Conservation (phyloP, 1,140 invertebrate species). For the Glossosoma conforme region DNA sequence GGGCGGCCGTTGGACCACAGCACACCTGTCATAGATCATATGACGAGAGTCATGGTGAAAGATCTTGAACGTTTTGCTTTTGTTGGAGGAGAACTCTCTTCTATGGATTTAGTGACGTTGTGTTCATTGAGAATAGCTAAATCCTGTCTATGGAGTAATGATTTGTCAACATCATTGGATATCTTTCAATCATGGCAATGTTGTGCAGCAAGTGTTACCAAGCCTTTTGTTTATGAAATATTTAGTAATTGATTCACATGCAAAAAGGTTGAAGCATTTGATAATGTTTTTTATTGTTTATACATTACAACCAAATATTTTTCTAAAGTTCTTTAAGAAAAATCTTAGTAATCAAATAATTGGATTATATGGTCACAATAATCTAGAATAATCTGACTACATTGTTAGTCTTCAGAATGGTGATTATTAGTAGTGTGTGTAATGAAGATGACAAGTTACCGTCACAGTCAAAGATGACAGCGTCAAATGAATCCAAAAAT, state of each 20-base stretch:
- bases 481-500: constrained; percentile 30
- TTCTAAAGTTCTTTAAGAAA: background rate
- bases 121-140: background rate
- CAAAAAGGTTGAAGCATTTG: background rate
- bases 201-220: too few species aligned
- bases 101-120: background rate
- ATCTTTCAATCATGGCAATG: too few species aligned
- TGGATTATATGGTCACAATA: background rate
- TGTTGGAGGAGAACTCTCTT: background rate
- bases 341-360: background rate
- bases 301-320: background rate
- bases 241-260: too few species aligned
- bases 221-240: too few species aligned
- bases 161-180: too few species aligned
- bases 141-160: background rate
- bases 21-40: constrained; percentile 26
- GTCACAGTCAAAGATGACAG: constrained; percentile 33
- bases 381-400: background rate
- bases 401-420: too few species aligned
- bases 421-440: background rate
- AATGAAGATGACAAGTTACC: constrained; percentile 26
- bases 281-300: background rate
- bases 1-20: constrained; percentile 25
- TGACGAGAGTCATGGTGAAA: background rate
- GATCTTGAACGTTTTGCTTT: background rate